Percentiles rank a stretch among this genome's conserved stretches.
phyloP scores from a whole-genome alignment of 2,113 vertebrate species.

The Thalassoma bifasciatum region DNA sequence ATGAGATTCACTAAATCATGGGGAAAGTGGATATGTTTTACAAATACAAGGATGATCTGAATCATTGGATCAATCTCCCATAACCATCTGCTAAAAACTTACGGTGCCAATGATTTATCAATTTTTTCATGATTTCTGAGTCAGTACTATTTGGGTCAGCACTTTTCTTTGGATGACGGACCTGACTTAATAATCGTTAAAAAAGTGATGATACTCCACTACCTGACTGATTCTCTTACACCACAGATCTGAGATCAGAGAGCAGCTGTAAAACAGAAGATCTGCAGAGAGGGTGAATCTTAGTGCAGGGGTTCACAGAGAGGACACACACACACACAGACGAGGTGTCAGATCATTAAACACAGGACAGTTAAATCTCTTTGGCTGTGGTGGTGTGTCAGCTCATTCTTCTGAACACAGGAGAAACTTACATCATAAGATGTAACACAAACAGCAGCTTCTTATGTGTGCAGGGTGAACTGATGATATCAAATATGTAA shows the following conservation, averaged over 20 bases:
- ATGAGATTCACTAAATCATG: no score
- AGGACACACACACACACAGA: constrained; percentile 2
- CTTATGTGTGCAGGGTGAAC: neutral
- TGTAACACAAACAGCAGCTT: neutral
- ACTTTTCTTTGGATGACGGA: no score
- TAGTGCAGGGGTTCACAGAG: constrained; percentile 6
- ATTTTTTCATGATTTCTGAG: no score
- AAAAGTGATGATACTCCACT: neutral
- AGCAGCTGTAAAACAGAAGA: neutral
- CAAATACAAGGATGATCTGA: no score
- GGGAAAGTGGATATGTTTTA: no score
- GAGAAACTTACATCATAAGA: neutral
- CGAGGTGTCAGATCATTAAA: neutral
- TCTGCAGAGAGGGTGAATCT: constrained; percentile 2
- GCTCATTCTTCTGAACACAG: no score
- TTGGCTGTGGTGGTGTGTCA: neutral
- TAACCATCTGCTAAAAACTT: no score
- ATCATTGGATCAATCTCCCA: no score
- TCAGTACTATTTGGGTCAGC: no score
- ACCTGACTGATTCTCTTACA: neutral
- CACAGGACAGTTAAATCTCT: neutral
- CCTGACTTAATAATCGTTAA: no score
- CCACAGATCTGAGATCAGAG: neutral
- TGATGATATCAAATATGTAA: neutral
- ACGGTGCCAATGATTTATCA: no score